Evolutionary conservation across 2,113 vertebrate genomes (phyloP).

Genomic region (Tachysurus fulvidraco): DNA sequence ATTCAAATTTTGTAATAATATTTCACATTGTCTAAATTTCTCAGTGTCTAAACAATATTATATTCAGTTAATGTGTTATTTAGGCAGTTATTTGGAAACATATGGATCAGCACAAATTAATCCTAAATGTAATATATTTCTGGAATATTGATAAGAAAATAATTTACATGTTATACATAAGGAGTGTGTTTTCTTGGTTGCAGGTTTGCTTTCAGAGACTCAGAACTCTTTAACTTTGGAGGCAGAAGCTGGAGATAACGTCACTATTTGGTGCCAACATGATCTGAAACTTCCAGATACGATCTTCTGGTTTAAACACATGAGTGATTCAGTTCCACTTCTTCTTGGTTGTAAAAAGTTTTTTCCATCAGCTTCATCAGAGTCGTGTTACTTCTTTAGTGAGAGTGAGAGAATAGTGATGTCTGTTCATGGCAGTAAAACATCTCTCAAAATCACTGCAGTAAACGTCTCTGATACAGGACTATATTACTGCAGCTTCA

Average conservation of each 20-base stretch:
- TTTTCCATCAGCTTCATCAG: too few relatives aligned
- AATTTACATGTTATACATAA: neutral
- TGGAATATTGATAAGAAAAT: neutral
- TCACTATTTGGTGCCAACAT: too few relatives aligned
- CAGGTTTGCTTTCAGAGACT: too few relatives aligned
- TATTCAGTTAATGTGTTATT: too few relatives aligned
- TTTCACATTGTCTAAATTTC: too few relatives aligned
- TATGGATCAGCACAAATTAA: neutral
- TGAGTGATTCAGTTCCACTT: too few relatives aligned
- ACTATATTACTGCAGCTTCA: neutral
- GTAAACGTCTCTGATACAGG: neutral
- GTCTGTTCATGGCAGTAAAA: neutral
- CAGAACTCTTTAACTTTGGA: too few relatives aligned
- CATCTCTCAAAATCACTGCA: neutral
- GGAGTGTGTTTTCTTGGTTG: neutral
- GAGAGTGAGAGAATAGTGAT: slow-evolving; percentile 2
- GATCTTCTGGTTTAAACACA: too few relatives aligned
- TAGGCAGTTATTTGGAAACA: neutral
- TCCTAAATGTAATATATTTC: neutral
- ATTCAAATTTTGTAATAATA: too few relatives aligned
- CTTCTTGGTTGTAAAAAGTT: too few relatives aligned
- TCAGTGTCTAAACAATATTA: too few relatives aligned
- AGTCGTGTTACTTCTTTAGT: neutral
- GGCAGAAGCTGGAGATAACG: too few relatives aligned
- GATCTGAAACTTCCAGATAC: neutral